Conservation (phyloP, 2,797 vertebrate genomes). For the Threskiornis aethiopicus region DNA sequence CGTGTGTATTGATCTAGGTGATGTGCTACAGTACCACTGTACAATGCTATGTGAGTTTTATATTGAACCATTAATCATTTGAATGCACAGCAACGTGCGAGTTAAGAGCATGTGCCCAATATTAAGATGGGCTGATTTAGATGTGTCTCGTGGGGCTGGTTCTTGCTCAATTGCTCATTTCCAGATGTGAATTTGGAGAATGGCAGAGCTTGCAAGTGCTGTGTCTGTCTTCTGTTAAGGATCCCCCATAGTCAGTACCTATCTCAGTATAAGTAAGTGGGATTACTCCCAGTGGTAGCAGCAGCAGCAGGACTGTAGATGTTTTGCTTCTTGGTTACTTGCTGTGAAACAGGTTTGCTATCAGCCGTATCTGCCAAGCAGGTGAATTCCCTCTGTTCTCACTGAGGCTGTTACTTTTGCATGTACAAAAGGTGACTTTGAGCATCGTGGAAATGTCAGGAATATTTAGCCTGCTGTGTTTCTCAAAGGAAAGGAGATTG, state of each 20-base stretch:
- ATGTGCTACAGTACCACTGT: neutral
- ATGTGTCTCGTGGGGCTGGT: neutral
- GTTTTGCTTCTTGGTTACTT: neutral
- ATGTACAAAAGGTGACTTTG: neutral
- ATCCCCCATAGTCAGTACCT: neutral
- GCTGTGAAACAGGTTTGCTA: neutral
- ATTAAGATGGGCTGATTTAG: constrained; percentile 3
- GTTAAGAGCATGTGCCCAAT: neutral
- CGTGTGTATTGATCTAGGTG: neutral
- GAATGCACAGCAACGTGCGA: neutral
- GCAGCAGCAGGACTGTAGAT: neutral
- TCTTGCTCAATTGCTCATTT: constrained; percentile 12
- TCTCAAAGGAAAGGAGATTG: neutral
- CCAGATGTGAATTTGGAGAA: constrained; percentile 31
- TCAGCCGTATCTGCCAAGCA: neutral
- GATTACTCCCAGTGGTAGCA: neutral
- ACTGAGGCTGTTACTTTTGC: neutral
- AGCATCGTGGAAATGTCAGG: neutral
- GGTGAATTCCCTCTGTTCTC: neutral
- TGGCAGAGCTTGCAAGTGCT: neutral
- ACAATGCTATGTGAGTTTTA: neutral
- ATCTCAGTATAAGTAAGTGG: neutral
- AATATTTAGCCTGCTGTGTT: neutral
- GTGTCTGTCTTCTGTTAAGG: neutral
- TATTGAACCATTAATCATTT: neutral